phyloP scores from a whole-genome alignment of 2,888 invertebrate genomes.

The Stegana nigrithorax region DNA sequence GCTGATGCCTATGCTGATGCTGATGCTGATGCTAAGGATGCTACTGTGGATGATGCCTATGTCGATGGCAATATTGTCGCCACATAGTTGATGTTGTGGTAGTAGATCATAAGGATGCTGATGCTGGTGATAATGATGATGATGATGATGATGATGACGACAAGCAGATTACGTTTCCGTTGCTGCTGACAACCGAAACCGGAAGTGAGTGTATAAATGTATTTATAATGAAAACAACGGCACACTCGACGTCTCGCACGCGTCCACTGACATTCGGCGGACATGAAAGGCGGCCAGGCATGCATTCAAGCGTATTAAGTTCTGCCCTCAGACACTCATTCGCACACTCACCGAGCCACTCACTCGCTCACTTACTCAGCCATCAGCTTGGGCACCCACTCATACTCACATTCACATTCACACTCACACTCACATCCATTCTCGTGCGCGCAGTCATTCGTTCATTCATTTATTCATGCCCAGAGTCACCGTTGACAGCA shows the following conservation, averaged over 20 bases:
- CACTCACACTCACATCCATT: too few relatives aligned
- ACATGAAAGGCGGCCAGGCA: not conserved
- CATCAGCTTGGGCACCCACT: too few relatives aligned
- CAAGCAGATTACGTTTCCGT: slow-evolving; percentile 59
- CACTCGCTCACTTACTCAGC: too few relatives aligned
- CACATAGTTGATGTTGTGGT: too few relatives aligned
- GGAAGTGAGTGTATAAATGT: slow-evolving; percentile 48
- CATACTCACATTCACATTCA: too few relatives aligned
- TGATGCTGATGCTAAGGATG: too few relatives aligned
- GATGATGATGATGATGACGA: slow-evolving; percentile 41
- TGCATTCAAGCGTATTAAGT: slow-evolving; percentile 11
- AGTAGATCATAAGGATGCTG: not conserved
- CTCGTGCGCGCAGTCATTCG: too few relatives aligned
- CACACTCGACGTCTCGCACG: not conserved
- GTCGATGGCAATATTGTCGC: too few relatives aligned
- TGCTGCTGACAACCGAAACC: slow-evolving; percentile 48
- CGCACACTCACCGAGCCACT: too few relatives aligned
- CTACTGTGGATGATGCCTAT: too few relatives aligned
- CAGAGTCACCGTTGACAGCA: not conserved
- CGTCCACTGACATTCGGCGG: not conserved
- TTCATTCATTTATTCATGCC: not conserved
- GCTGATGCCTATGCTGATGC: too few relatives aligned
- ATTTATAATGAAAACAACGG: slow-evolving; percentile 37
- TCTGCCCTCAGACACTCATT: not conserved
- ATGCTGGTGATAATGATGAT: not conserved